Evolutionary conservation across 2,113 vertebrate species (phyloP), one percentile per base, ranked within the genome.

Genomic region (Oreocharis arfaki): DNA sequence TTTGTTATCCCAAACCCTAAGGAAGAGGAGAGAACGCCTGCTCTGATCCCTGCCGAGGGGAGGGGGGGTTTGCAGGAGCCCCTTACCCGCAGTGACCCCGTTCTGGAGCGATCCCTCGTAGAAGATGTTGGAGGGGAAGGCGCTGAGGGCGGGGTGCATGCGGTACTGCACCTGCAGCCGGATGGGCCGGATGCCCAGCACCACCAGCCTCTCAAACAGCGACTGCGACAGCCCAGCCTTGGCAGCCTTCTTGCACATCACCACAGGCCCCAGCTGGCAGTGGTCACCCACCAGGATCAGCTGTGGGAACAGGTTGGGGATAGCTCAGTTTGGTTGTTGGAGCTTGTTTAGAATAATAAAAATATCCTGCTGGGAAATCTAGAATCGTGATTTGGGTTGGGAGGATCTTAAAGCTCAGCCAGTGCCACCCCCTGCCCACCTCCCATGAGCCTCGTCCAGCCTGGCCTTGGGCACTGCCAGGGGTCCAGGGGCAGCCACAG

Each of bases 61-160:
- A 63, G 7, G 37, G 60, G 27, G 37, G 37, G 60, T 10, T 20
- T 33, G 50, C 20, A 47, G 44, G 23, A n/a, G 30, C 20, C 9
- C 37, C 95, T 89, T 84, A 99, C 99, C 99, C 95, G 99, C 99
- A 2, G 99, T 99, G 87, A 99, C 99, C 0, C 99, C 99, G 0
- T 99, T 99, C 97, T 99, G 99, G 35, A 99, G 98, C 0, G 99
- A 99, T 2, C 99, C 99, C 97, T 99, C 99, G 1, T 99, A 99
- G 97, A 99, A 99, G 97, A 99, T 99, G 96, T 99, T 99, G 95
- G 99, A 99, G 1, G 99, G 99, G 83, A 99, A 99, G 82, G 99
- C 99, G 24, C 99, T 99, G 91, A 99, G 99, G 0, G 99, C 99
- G 0, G 99, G 99, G 81, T 99, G 99, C 99, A 99, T 99, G 53